Base-by-base conservation (phyloP, 2,888 invertebrate species). In the Caenorhabditis afra region DNA sequence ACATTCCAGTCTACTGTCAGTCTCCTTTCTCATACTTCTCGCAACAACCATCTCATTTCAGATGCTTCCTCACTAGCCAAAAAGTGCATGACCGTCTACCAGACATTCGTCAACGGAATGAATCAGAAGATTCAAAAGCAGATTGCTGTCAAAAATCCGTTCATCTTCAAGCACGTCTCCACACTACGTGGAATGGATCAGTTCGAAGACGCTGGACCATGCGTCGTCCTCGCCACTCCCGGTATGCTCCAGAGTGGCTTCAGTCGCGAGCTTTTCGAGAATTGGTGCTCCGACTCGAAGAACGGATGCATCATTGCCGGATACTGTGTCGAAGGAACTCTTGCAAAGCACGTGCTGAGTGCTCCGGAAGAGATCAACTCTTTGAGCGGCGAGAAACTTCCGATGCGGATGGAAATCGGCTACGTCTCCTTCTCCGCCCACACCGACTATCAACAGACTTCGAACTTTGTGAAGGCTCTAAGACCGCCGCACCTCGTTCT, bases 171-270 rank as follows among this genome's bases (percentile, higher is more conserved):
- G 82, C 98, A 99, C 91, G 98, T 99, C 77, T 91, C 91, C 20
- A 92, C 50, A 90, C 61, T 79, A 3, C 91, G 95, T 94, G 96
- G 97, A 50, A 97, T 99, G 89, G 99, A 99, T 91, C 97, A 99
- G 91, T 99, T 99, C 92, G 98, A 99, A 88, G 99, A 99, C 91
- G 95, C 97, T 68, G 99, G 99, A 0, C 99, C 99, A 0, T 99
- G 98, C 90, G 98, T 99, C n/a, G 95, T 99, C 29, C 95, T 99
- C 95, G 99, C 99, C 1, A 96, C 96, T 0, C 99, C 99, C 0
- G 99, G 99, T 90, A 99, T 99, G 98, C 95, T 99, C 95, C 99
- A 99, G 92, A 97, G 95, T 87, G 99, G 99, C 0, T 92, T 99
- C 22, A 97, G 97, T 0, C 92, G 98, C 39, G 99, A 99, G 91